Conservation (phyloP, 2,888 invertebrate species). For the Teleiodes luculella region DNA sequence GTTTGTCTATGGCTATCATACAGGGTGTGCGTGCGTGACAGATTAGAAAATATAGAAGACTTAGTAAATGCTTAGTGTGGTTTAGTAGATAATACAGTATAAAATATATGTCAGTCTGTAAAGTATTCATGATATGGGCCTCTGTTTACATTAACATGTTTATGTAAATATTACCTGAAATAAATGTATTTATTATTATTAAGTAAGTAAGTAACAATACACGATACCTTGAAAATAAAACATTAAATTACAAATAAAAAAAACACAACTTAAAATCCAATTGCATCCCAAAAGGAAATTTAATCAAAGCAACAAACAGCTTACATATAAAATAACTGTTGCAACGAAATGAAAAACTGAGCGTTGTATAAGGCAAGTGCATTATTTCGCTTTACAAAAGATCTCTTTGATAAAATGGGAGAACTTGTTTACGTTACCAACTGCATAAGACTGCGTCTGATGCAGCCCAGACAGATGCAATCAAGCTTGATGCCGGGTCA, state of each 20-base stretch:
- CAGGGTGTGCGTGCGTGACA: too few species aligned
- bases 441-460: slow-evolving; percentile 60
- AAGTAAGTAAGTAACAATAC: too few species aligned
- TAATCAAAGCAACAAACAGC: slow-evolving; percentile 1
- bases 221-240: too few species aligned
- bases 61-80: too few species aligned
- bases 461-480: slow-evolving; percentile 44
- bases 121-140: too few species aligned
- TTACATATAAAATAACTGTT: slow-evolving; percentile 29
- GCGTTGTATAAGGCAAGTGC: slow-evolving; percentile 33
- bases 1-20: too few species aligned
- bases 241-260: neutral
- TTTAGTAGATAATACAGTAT: too few species aligned
- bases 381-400: slow-evolving; percentile 50
- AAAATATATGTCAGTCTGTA: too few species aligned
- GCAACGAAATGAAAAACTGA: slow-evolving; percentile 32
- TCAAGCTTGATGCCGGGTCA: slow-evolving; percentile 28
- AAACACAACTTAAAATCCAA: neutral
- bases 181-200: too few species aligned
- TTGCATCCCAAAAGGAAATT: neutral
- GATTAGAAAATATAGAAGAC: too few species aligned
- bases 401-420: slow-evolving; percentile 51
- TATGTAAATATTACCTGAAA: too few species aligned
- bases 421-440: slow-evolving; percentile 58
- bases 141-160: too few species aligned